Base-by-base conservation (phyloP, 2,113 vertebrate species). In the Coptodon bakossiorum region DNA sequence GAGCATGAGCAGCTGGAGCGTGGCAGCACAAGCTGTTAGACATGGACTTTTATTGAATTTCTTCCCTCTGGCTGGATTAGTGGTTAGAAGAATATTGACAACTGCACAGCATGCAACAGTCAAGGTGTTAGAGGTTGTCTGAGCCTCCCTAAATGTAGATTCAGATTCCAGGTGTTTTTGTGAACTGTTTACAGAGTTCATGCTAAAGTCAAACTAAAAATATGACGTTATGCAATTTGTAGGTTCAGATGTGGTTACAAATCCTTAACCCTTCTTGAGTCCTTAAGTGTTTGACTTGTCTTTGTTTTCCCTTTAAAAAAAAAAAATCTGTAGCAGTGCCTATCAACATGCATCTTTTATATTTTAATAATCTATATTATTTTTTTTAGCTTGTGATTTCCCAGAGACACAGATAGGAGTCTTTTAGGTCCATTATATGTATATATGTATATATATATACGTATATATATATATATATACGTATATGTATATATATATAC, bases 101-200 rank as follows among this genome's bases (percentile, higher is more conserved):
- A 31, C n/a, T 12, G 10, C 68, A 76, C 56, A 54, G 40, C 16
- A 57, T 24, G 34, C 3, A 76, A n/a, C 13, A 59, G 81, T 66
- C 3, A 16, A 59, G 24, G 61, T 82, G 57, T 88, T 40, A 80
- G 76, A 66, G 1, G 6, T 24, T 17, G 5, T 53, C 63, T 79
- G 48, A 84, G 17, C 19, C 31, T 50, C 52, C 76, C 22, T 8
- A 53, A 87, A 84, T 83, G 45, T 81, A 61, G 85, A 86, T 36
- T 73, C 36, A 53, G 80, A 45, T 79, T 84, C 13, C 36, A 80
- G 79, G 71, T 24, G 48, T 80, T 68, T 81, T 78, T 81, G 73
- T 78, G 24, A 50, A 82, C 57, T 86, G 90, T 91, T 95, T 91
- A 88, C 91, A 87, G 50, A 81, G 80, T 27, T 22, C 16, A 11